Conservation (phyloP, 2,888 invertebrate species). For the Brachylomia viminalis region DNA sequence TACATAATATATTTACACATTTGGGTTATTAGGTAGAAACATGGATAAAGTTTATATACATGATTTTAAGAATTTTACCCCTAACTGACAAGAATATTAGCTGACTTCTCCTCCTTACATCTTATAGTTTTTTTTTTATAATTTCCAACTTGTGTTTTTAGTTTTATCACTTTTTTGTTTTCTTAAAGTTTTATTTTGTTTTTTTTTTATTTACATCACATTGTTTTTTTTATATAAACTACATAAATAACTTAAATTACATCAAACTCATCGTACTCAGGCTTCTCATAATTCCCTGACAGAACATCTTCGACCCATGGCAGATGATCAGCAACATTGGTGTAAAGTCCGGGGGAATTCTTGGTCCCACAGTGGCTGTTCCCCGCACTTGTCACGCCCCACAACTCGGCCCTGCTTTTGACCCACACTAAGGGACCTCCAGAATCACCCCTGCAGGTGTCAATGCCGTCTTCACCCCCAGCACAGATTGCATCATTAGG, state of each 20-base stretch:
- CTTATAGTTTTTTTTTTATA: neutral
- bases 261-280: constrained; percentile 47
- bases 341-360: constrained; percentile 78
- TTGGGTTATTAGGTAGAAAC: neutral
- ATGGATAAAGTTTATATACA: neutral
- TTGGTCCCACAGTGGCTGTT: constrained; percentile 73
- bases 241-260: constrained; percentile 10
- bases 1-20: neutral
- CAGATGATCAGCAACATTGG: constrained; percentile 74
- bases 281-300: constrained; percentile 39
- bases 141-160: neutral
- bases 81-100: constrained; percentile 5
- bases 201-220: neutral
- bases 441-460: constrained; percentile 81
- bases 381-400: constrained; percentile 79
- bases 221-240: neutral
- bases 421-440: constrained; percentile 78
- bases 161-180: constrained; percentile 15
- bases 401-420: constrained; percentile 69
- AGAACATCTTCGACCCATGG: constrained; percentile 73
- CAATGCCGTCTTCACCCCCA: constrained; percentile 75
- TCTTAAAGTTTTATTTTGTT: constrained; percentile 17
- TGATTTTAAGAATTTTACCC: neutral
- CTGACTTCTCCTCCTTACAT: neutral
- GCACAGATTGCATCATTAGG: constrained; percentile 77